Conservation (phyloP, 1,140 invertebrate species). For the Odontomachus brunneus region DNA sequence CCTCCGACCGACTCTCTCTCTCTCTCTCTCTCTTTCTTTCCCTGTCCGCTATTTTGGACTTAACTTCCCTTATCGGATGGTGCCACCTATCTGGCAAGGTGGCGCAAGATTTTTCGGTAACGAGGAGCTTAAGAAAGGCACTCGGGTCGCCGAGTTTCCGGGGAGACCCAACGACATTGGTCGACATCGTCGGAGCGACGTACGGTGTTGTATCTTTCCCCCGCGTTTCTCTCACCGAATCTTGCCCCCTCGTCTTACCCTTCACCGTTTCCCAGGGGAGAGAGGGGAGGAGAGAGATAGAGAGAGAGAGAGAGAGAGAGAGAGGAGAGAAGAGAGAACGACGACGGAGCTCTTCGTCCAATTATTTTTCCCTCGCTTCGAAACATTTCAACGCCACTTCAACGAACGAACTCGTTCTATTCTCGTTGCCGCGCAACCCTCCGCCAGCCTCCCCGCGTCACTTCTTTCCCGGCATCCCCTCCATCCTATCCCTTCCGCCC, state of each 20-base stretch:
- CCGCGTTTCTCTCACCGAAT: slow-evolving; percentile 7
- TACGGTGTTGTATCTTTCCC: slow-evolving; percentile 5
- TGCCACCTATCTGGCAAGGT: slow-evolving; percentile 42
- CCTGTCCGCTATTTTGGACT: slow-evolving; percentile 33
- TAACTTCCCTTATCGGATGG: slow-evolving; percentile 60
- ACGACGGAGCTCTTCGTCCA: slow-evolving; percentile 82
- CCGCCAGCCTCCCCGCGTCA: slow-evolving; percentile 52
- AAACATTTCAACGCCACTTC: slow-evolving; percentile 82
- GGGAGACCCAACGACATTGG: slow-evolving; percentile 47
- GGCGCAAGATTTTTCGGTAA: slow-evolving; percentile 71
- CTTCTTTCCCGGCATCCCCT: slow-evolving; percentile 21
- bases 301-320: no score
- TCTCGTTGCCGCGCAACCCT: slow-evolving; percentile 74
- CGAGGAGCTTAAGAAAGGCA: slow-evolving; percentile 75
- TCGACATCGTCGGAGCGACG: slow-evolving; percentile 33
- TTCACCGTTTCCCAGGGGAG: slow-evolving; percentile 14
- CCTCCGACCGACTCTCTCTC: no score
- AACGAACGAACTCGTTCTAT: slow-evolving; percentile 77
- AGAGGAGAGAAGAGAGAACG: slow-evolving; percentile 63
- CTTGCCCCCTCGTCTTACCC: neutral
- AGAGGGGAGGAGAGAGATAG: no score
- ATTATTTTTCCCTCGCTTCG: slow-evolving; percentile 83
- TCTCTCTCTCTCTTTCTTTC: no score
- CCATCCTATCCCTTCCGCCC: no score
- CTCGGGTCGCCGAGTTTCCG: slow-evolving; percentile 55